Evolutionary conservation across 2,797 vertebrate genomes (phyloP), one percentile per base, ranked within the genome.

Genomic region (Crenuchus spilurus): DNA sequence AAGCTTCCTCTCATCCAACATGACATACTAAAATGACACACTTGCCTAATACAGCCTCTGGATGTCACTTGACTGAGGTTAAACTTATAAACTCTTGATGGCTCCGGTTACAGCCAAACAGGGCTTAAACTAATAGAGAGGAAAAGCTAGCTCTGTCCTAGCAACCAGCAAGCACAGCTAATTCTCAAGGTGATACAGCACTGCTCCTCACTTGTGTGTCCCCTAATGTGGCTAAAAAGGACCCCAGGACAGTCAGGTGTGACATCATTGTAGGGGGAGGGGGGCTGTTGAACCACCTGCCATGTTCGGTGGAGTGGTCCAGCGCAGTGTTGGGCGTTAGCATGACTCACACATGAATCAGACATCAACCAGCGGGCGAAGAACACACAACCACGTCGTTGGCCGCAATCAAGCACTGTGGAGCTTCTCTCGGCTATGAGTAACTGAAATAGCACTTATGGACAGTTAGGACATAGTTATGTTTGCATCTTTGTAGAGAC

Each of bases 291-390:
- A 78, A 64, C 74, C 79, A 79, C 78, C 78, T 79, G 71, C 78
- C 63, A 73, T 77, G 79, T 70, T 82, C 72, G 75, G 72, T 75
- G 52, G 67, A 72, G 48, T 74, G 74, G 60, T 77, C 72, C 74
- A 74, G 46, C 35, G 39, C 52, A 48, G 72, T 31, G 58, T 70
- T 58, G 68, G 68, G 55, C 63, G 67, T 72, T 75, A 44, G 68
- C 55, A 66, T 81, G 79, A 83, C 66, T 81, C 75, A 79, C 33
- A 62, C 49, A 73, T 76, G 79, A 81, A 81, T 82, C 65, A 83
- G 66, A 65, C 72, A 30, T 31, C 35, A 60, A 78, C 55, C 75
- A 79, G 64, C 70, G 75, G 78, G 79, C 66, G 11, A 44, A 78
- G 69, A 49, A 48, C 67, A 67, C 62, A 75, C 39, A 68, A 33